phyloP scores from a whole-genome alignment of 2,888 invertebrate species.

The Plagiodera versicolora region DNA sequence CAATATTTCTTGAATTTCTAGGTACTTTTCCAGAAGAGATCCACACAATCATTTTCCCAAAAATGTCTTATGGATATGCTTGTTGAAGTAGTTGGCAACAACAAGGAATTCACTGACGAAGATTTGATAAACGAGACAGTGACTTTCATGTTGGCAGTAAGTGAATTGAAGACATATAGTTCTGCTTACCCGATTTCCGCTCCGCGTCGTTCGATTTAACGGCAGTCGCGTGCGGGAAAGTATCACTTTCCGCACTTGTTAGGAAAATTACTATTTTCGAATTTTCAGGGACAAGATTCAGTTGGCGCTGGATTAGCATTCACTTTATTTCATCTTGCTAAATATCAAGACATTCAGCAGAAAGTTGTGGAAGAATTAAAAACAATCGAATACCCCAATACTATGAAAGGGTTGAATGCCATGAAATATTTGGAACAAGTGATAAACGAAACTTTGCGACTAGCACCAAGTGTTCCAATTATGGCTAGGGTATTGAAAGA shows the following conservation, averaged over 20 bases:
- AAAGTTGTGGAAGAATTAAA: constrained; percentile 57
- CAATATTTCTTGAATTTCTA: constrained; percentile 11
- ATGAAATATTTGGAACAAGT: constrained; percentile 71
- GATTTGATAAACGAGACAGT: constrained; percentile 64
- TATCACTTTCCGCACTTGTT: too few species aligned
- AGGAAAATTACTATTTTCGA: too few species aligned
- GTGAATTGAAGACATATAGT: too few species aligned
- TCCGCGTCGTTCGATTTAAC: too few species aligned
- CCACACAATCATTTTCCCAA: constrained; percentile 54
- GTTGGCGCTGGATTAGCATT: constrained; percentile 62
- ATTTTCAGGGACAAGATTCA: constrained; percentile 62
- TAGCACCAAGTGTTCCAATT: constrained; percentile 70
- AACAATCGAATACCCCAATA: constrained; percentile 52
- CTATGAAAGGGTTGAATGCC: constrained; percentile 57
- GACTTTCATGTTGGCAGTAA: constrained; percentile 65
- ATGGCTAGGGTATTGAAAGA: constrained; percentile 63
- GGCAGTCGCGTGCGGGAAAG: too few species aligned
- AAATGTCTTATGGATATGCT: constrained; percentile 57
- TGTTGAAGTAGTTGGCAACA: constrained; percentile 58
- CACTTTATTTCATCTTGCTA: constrained; percentile 60
- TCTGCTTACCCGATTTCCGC: too few species aligned
- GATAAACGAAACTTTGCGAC: constrained; percentile 67
- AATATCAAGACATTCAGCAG: constrained; percentile 58
- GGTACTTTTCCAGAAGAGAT: constrained; percentile 49
- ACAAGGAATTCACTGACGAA: constrained; percentile 57